Evolutionary conservation across 2,797 vertebrate genomes (phyloP), one percentile per base, ranked within the genome.

Genomic region (Anguilla megastoma): DNA sequence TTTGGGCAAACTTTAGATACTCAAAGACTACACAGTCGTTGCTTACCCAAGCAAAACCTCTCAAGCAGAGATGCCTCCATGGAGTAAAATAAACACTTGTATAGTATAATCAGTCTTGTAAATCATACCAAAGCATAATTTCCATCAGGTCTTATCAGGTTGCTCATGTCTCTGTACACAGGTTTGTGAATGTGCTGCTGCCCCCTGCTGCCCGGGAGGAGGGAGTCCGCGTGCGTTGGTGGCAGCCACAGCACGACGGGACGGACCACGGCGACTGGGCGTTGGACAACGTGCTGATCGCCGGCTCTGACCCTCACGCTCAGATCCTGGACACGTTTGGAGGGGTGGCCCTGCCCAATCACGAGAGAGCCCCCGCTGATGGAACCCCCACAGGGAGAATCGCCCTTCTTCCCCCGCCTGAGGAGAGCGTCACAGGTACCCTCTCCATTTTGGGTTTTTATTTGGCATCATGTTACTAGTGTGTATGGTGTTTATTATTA

Each of bases 321-420:
- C 97, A 98, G 92, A 99, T 99, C 96, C 95, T 99, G 0, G 99
- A 99, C 92, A 99, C 98, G 0, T 99, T 99, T 89, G 98, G 98
- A 91, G 97, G 97, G 0, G 96, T 96, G 7, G 97, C 97, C 0
- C 91, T 99, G 84, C 98, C 98, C 0, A 98, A 96, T 91, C 98
- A 99, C 0, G 98, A 99, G 93, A 97, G 97, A 88, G 92, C 97
- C 0, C 96, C 98, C 0, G 97, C 98, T 0, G 98, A 99, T 0
- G 95, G 92, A 56, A 97, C 97, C 8, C 96, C 97, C 1, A 92
- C 95, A 0, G 97, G 97, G 16, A 97, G 97, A 90, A 95, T 96
- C 0, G 94, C 95, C 88, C 96, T 97, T 0, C 94, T 95, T 86
- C 92, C 95, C 56, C 94, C 96, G 86, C 91, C 96, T 88, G 98